phyloP scores from a whole-genome alignment of 53 echinoderm and acorn worm genomes.

The Echinometra lucunter region DNA sequence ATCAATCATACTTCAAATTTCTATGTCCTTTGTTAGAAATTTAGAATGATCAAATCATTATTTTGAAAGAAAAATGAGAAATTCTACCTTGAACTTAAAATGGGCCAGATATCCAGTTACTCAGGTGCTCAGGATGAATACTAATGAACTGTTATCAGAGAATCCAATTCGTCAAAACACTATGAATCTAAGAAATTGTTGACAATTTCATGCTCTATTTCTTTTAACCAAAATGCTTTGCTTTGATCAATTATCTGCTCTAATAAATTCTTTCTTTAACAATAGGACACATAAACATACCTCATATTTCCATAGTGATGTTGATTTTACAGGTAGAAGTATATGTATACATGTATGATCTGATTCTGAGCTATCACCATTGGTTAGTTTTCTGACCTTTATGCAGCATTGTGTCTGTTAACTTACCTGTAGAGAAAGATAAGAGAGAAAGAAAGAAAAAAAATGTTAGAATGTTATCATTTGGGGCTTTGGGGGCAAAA shows the following conservation, averaged over 20 bases:
- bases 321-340: not conserved
- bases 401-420: not conserved
- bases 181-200: not conserved
- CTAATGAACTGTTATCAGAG: not conserved
- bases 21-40: not conserved
- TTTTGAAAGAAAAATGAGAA: not conserved
- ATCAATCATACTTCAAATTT: not conserved
- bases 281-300: not conserved
- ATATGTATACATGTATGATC: not conserved
- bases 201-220: slow-evolving; percentile 28
- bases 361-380: not conserved
- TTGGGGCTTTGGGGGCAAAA: not conserved
- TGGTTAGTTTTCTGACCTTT: not conserved
- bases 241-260: not conserved
- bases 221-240: not conserved
- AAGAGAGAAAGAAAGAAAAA: not conserved
- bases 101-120: not conserved
- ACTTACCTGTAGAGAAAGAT: slow-evolving; percentile 7
- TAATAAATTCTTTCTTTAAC: not conserved
- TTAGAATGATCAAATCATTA: not conserved
- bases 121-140: not conserved
- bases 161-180: not conserved
- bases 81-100: not conserved
- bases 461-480: not conserved
- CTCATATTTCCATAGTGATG: not conserved